Conservation (phyloP, 2,113 vertebrate genomes). For the Struthio camelus region DNA sequence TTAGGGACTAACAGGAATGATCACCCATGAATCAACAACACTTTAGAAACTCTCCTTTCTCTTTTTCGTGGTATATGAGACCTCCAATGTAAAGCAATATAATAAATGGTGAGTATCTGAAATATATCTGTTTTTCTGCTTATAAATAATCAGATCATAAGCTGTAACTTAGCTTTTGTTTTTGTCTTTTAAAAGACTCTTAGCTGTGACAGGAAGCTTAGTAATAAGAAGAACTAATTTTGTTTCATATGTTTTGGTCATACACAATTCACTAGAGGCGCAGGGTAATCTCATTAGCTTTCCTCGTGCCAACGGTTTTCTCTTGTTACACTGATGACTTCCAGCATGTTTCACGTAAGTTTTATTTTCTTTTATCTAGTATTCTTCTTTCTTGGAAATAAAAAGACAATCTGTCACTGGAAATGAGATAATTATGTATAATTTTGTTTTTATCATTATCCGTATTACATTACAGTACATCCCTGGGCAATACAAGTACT, state of each 20-base stretch:
- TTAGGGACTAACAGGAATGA: background rate
- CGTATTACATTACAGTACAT: background rate
- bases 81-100: background rate
- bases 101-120: background rate
- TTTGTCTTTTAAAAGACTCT: background rate
- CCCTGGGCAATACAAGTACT: conserved; percentile 18
- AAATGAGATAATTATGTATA: conserved; percentile 15
- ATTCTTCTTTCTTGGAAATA: conserved; percentile 36
- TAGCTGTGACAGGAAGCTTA: background rate
- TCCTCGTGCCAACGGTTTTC: background rate
- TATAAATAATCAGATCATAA: background rate
- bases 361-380: conserved; percentile 22
- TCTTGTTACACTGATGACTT: background rate
- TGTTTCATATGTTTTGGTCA: conserved; percentile 22
- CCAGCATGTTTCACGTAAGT: background rate
- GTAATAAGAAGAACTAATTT: background rate
- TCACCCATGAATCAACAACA: background rate
- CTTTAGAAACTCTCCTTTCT: background rate
- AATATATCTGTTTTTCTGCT: background rate
- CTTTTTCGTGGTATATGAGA: background rate
- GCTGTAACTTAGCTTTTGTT: background rate
- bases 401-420: conserved; percentile 31
- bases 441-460: conserved; percentile 29
- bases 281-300: background rate
- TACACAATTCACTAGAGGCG: background rate